A percentile compares a stretch with the other conserved stretches of the same genome.
Evolutionary conservation across 2,888 invertebrate species (phyloP).

Genomic region (Homarus gammarus): DNA sequence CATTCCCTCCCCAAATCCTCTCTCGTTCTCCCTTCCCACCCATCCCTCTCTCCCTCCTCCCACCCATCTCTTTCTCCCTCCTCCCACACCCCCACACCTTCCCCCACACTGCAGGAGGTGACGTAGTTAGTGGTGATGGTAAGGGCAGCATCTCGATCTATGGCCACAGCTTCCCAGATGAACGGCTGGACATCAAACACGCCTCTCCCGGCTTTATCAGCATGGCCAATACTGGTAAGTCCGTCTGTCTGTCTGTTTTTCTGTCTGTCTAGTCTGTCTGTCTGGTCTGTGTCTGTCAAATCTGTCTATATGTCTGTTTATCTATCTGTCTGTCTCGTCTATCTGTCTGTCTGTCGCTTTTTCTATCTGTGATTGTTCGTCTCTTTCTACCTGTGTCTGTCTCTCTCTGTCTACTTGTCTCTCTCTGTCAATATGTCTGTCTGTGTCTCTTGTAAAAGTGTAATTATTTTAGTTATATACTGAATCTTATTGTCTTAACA

Average conservation of each 20-base stretch:
- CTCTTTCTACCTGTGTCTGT: slow-evolving; percentile 71
- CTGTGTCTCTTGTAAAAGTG: neutral
- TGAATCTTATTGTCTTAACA: no score
- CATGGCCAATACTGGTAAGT: slow-evolving; percentile 90
- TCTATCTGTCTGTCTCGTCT: slow-evolving; percentile 36
- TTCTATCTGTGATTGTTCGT: slow-evolving; percentile 26
- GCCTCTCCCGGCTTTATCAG: slow-evolving; percentile 90
- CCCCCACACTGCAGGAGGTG: slow-evolving; percentile 84
- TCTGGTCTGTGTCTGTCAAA: slow-evolving; percentile 32
- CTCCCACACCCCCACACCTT: neutral
- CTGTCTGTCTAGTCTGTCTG: no score
- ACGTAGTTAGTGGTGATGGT: slow-evolving; percentile 90
- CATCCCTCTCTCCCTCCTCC: neutral
- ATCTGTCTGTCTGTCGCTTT: slow-evolving; percentile 41
- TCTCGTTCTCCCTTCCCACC: neutral
- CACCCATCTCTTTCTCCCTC: no score
- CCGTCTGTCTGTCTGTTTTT: slow-evolving; percentile 16
- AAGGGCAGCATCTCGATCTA: slow-evolving; percentile 91
- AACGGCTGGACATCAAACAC: slow-evolving; percentile 90
- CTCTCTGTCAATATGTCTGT: slow-evolving; percentile 22
- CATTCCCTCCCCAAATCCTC: no score
- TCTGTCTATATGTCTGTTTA: neutral
- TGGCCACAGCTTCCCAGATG: slow-evolving; percentile 91
- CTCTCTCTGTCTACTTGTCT: neutral
- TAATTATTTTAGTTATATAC: no score